Evolutionary conservation across 92 coral and sea anemone species (phyloP), one percentile per base, ranked within the genome.

Genomic region (Ricordea florida): DNA sequence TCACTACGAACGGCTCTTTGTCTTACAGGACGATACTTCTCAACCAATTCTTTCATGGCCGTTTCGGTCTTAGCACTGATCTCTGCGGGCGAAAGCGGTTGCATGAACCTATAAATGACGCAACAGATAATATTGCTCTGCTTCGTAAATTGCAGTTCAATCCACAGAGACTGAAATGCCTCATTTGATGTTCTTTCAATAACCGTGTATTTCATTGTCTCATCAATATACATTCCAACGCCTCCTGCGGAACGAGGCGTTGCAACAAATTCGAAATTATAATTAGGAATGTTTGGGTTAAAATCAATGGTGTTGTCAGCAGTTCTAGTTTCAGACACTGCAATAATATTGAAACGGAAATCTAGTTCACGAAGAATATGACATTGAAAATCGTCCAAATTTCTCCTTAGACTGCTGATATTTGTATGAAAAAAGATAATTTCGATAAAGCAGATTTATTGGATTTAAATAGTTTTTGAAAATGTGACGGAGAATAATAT

Each of bases 81-180:
- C n/a, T n/a, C n/a, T n/a, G n/a, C n/a, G n/a, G n/a, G n/a, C n/a
- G n/a, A n/a, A n/a, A n/a, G n/a, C n/a, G n/a, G n/a, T n/a, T n/a
- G n/a, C n/a, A n/a, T n/a, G n/a, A n/a, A n/a, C n/a, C n/a, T n/a
- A 64, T 84, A 79, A 24, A 33, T 11, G 34, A 60, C 22, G 5
- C 68, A 27, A 42, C 72, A 63, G 3, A 78, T 56, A 28, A 63
- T 36, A 72, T 71, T 69, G 17, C 62, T 43, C 42, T 23, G 50
- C 28, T 48, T 32, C 16, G 30, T 1, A 38, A 46, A 52, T 26
- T 25, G 52, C 29, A 74, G 46, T 48, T 83, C 85, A 4, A 84
- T 32, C 85, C 80, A 84, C 6, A 76, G 70, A 11, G 78, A 83
- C 34, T 83, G 85, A 68, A 84, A 78, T 17, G 80, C 62, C 17